A percentile compares a stretch with the other conserved stretches of the same genome.
Evolutionary conservation across 2,888 invertebrate species (phyloP).

Genomic region (Meganola albula): DNA sequence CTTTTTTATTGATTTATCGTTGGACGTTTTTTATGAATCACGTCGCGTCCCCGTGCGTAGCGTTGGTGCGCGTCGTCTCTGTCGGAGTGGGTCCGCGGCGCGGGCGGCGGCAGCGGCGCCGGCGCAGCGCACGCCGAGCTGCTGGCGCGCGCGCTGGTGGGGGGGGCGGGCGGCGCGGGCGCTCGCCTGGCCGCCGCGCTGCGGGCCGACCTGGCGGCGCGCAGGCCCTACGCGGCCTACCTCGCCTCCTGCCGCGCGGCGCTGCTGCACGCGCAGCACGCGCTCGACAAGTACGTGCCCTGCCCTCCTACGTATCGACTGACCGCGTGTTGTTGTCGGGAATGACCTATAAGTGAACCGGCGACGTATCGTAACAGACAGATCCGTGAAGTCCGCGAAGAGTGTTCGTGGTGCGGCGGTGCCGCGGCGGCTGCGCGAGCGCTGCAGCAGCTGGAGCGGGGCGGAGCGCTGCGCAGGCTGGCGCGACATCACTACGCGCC

Average conservation of each 20-base stretch:
- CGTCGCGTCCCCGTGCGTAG: no score
- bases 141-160: constrained; percentile 34
- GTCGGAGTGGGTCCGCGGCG: constrained; percentile 56
- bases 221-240: constrained; percentile 63
- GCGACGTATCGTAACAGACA: constrained; percentile 32
- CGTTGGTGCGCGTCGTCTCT: constrained; percentile 56
- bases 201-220: constrained; percentile 61
- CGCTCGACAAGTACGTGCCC: constrained; percentile 25
- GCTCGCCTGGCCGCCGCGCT: constrained; percentile 55
- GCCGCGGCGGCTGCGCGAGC: constrained; percentile 90
- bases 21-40: no score
- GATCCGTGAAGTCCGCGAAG: constrained; percentile 41
- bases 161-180: constrained; percentile 27
- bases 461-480: constrained; percentile 87
- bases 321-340: not conserved
- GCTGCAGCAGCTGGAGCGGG: constrained; percentile 84
- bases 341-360: not conserved
- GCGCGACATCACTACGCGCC: constrained; percentile 48
- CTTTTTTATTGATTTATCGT: no score
- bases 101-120: constrained; percentile 37
- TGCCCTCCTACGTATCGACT: not conserved
- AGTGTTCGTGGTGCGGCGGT: constrained; percentile 82
- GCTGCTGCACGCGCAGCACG: constrained; percentile 46
- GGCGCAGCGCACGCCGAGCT: constrained; percentile 38
- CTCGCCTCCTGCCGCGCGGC: constrained; percentile 57